Percentiles rank a stretch among this genome's conserved stretches.
These are phyloP conservation scores for Diachrysia chrysitis DNA, from an alignment of 2,888 invertebrate species.

Conservation along the genomic window DNA sequence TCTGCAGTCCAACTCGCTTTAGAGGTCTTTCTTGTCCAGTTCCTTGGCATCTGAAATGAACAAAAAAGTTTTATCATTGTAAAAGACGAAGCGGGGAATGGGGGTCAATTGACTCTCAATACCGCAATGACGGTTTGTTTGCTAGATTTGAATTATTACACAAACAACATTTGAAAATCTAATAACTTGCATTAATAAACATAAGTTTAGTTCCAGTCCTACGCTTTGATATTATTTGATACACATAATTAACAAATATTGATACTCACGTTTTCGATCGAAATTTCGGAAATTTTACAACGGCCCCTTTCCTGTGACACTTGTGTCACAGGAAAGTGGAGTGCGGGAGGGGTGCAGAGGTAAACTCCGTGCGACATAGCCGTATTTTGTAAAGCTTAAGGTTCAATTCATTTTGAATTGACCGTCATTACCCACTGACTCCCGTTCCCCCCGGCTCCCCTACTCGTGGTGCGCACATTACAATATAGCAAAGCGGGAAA, in stretches of 20 bases:
- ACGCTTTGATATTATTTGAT: slow-evolving; percentile 1
- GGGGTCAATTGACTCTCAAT: slow-evolving; percentile 9
- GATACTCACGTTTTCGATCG: slow-evolving; percentile 6
- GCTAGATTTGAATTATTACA: slow-evolving; percentile 2
- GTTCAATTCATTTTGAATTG: slow-evolving; percentile 5
- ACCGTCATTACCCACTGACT: slow-evolving; percentile 6
- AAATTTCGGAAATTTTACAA: slow-evolving; percentile 6
- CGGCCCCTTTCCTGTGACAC: background rate
- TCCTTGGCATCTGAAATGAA: slow-evolving; percentile 13
- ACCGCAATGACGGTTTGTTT: slow-evolving; percentile 7
- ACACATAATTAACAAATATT: slow-evolving; percentile 4
- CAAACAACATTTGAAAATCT: background rate
- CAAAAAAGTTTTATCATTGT: slow-evolving; percentile 1
- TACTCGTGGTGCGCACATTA: no score
- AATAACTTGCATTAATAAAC: slow-evolving; percentile 6
- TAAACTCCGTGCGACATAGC: slow-evolving; percentile 2
- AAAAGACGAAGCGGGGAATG: slow-evolving; percentile 12
- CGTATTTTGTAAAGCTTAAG: slow-evolving; percentile 2
- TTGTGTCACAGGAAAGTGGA: background rate
- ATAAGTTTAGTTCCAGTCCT: slow-evolving; percentile 1
- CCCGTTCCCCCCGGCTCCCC: slow-evolving; percentile 8
- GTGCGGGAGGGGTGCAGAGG: slow-evolving; percentile 6
- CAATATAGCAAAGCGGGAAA: no score
- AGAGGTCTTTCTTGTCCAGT: slow-evolving; percentile 9
- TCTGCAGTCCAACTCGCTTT: slow-evolving; percentile 13